phyloP scores from a whole-genome alignment of 1,140 invertebrate species.

The Drosophila saltans region DNA sequence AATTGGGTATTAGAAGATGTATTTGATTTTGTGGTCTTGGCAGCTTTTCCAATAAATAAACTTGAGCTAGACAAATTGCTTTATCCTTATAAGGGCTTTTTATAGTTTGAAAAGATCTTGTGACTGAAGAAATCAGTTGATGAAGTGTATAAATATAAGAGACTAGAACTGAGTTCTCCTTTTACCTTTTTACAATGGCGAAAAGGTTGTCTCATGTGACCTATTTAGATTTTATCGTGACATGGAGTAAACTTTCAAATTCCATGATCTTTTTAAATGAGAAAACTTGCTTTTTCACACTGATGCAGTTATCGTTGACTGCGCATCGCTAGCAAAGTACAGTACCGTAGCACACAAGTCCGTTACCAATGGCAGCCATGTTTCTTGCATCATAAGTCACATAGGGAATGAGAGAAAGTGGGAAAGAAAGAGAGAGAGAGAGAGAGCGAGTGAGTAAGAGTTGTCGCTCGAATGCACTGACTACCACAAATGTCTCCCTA shows the following conservation, averaged over 20 bases:
- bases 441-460: conserved; percentile 8
- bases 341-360: conserved; percentile 7
- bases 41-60: too few relatives aligned
- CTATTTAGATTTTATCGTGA: neutral
- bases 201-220: neutral
- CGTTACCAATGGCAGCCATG: conserved; percentile 37
- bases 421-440: conserved; percentile 4
- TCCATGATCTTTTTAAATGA: conserved; percentile 4
- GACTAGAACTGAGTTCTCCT: too few relatives aligned
- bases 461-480: conserved; percentile 49
- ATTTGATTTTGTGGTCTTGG: too few relatives aligned
- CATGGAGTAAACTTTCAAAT: conserved; percentile 4
- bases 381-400: conserved; percentile 68
- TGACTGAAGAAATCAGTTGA: too few relatives aligned
- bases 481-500: conserved; percentile 18
- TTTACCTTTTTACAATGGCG: neutral
- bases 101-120: too few relatives aligned
- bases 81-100: too few relatives aligned
- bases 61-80: too few relatives aligned
- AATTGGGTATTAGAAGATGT: neutral
- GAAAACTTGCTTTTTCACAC: conserved; percentile 21
- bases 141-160: too few relatives aligned
- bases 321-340: conserved; percentile 55
- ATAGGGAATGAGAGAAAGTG: conserved; percentile 16
- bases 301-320: conserved; percentile 58